Base-by-base conservation (phyloP, 2,797 vertebrate genomes). In the Bovichtus variegatus region DNA sequence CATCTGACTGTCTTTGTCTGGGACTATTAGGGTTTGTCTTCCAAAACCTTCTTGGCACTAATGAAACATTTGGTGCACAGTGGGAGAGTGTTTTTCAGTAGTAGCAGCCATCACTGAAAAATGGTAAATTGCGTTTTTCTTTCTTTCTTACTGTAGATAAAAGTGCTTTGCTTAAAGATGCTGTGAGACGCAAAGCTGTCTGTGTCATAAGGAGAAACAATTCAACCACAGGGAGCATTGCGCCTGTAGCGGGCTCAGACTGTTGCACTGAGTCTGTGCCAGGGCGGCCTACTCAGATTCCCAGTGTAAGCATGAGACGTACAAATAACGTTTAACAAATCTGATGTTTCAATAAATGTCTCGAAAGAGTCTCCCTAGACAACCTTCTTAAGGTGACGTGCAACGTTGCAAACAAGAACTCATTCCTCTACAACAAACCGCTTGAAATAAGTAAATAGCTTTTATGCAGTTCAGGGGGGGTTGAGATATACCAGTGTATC, bases 1-100 rank as follows among this genome's bases (percentile, higher is more conserved):
- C 53, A 34, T 67, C 74, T 60, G 54, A 13, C 43, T 47, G 6
- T 54, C 51, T 73, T 86, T 76, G 64, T 74, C 49, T 25, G 36
- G 25, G 25, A 57, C 46, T 55, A 31, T 72, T 75, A 75, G 38
- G 3, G 29, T 55, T 61, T 53, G 66, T 71, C 41, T 23, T 70
- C 29, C 5, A 31, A 78, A 71, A 46, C 47, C 57, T 38, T 65
- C n/a, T 15, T 41, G 13, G 23, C 25, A 27, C 36, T 55, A 75
- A 63, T 72, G 38, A 74, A 68, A 50, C 29, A 49, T 40, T 47
- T 44, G 16, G n/a, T 16, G 2, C 53, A n/a, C 25, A 5, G 54
- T 40, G n/a, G 21, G 41, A 54, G 59, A 49, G 46, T 1, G 36
- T 53, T 60, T 12, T 53, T 40, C 38, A 75, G 2, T 0, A 25